A percentile compares a stretch with the other conserved stretches of the same genome.
Conservation (phyloP, 2,888 invertebrate species). For the Neocrepidodera transversa region DNA sequence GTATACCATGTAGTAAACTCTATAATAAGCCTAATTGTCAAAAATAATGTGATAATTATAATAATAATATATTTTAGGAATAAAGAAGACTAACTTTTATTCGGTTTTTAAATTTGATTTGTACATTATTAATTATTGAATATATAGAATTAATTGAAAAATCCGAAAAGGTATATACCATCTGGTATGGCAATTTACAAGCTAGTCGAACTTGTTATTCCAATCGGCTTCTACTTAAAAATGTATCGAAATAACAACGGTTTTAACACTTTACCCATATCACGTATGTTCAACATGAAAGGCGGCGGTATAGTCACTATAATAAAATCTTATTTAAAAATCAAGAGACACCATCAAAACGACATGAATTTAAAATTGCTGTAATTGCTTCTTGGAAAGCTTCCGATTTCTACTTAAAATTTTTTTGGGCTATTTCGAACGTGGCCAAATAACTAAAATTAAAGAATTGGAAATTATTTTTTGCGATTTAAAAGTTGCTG, state of each 20-base stretch:
- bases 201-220: background rate
- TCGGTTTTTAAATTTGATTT: too few species aligned
- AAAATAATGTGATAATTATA: too few species aligned
- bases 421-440: conserved; percentile 9
- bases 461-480: background rate
- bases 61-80: too few species aligned
- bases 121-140: too few species aligned
- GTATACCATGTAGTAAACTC: too few species aligned
- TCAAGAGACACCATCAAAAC: conserved; percentile 31
- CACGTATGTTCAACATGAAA: conserved; percentile 38
- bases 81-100: too few species aligned
- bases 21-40: too few species aligned
- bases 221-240: conserved; percentile 25
- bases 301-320: conserved; percentile 36
- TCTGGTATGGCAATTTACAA: background rate
- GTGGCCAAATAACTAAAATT: background rate
- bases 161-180: background rate
- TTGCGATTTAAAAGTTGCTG: too few species aligned
- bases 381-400: conserved; percentile 37
- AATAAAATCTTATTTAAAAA: conserved; percentile 36
- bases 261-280: conserved; percentile 41
- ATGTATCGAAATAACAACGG: conserved; percentile 38
- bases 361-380: conserved; percentile 35
- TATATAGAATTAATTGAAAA: too few species aligned
- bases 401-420: conserved; percentile 9